A percentile compares a stretch with the other conserved stretches of the same genome.
phyloP scores from a whole-genome alignment of 2,888 invertebrate genomes.

The Zaprionus obscuricornis region DNA sequence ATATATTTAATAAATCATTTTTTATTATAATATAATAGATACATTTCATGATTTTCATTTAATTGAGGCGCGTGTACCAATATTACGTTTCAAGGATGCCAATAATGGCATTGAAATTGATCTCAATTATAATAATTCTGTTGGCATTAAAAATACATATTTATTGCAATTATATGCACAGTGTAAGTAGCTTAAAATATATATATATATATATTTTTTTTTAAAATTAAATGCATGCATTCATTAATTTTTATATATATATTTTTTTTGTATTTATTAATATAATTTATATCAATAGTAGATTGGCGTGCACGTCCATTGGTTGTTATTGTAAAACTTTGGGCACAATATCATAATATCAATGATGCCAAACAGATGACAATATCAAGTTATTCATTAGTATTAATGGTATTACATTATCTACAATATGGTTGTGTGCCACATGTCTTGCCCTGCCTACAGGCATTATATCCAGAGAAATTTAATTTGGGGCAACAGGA shows the following conservation, averaged over 20 bases:
- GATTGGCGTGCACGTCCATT: constrained; percentile 98
- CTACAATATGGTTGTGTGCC: constrained; percentile 94
- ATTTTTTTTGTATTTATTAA: not conserved
- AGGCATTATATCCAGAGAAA: constrained; percentile 88
- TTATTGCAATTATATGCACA: constrained; percentile 95
- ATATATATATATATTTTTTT: not conserved
- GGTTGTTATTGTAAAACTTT: constrained; percentile 95
- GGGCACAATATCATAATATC: constrained; percentile 97
- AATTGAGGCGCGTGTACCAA: constrained; percentile 98
- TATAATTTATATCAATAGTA: constrained; percentile 84
- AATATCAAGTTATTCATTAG: constrained; percentile 98
- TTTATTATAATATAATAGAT: too few species aligned
- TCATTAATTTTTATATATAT: not conserved
- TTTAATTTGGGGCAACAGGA: constrained; percentile 85
- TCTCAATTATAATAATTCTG: constrained; percentile 98
- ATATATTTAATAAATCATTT: too few species aligned
- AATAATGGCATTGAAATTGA: constrained; percentile 94
- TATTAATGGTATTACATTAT: constrained; percentile 98
- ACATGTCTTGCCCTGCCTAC: constrained; percentile 92
- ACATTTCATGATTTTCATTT: constrained; percentile 85
- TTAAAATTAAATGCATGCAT: not conserved
- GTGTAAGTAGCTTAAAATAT: constrained; percentile 85
- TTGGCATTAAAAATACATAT: constrained; percentile 98
- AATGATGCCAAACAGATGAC: constrained; percentile 98
- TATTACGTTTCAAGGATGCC: constrained; percentile 93